These are phyloP conservation scores for Xanthorhoe designata DNA, from an alignment of 2,888 invertebrate genomes.

Conservation along the genomic window DNA sequence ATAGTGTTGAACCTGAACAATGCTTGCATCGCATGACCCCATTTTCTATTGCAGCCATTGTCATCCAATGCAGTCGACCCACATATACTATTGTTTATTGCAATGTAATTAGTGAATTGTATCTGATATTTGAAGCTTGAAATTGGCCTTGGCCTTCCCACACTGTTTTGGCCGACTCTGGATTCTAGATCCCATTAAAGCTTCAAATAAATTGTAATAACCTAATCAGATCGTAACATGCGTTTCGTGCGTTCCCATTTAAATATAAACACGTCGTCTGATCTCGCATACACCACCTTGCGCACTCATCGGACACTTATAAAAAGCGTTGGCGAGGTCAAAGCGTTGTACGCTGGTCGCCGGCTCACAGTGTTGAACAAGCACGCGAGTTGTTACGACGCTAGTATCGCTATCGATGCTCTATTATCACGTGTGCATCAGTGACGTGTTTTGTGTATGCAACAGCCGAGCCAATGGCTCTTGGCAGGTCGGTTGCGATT, in stretches of 20 bases:
- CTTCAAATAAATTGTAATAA: constrained; percentile 30
- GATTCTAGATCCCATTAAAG: constrained; percentile 23
- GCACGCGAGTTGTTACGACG: constrained; percentile 79
- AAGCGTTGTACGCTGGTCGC: constrained; percentile 60
- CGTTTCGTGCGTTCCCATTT: constrained; percentile 65
- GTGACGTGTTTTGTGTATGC: constrained; percentile 76
- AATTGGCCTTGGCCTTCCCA: constrained; percentile 47
- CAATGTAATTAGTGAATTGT: constrained; percentile 52
- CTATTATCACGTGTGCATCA: constrained; percentile 77
- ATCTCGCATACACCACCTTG: constrained; percentile 72
- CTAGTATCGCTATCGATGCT: constrained; percentile 74
- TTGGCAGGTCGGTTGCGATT: constrained; percentile 73
- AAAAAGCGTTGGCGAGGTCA: constrained; percentile 83
- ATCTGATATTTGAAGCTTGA: constrained; percentile 37
- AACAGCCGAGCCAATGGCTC: constrained; percentile 78
- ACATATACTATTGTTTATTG: constrained; percentile 62
- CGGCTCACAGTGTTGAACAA: constrained; percentile 75
- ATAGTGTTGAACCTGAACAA: constrained; percentile 63
- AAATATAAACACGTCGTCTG: constrained; percentile 74
- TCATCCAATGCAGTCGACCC: constrained; percentile 62
- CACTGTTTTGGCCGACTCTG: constrained; percentile 27
- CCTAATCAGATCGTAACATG: constrained; percentile 48
- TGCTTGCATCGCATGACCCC: constrained; percentile 68
- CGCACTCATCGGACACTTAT: constrained; percentile 81
- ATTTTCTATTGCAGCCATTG: constrained; percentile 62